A percentile compares a stretch with the other conserved stretches of the same genome.
These are phyloP conservation scores for Nemotelus pantherinus DNA, from an alignment of 2,888 invertebrate genomes.

Conservation along the genomic window DNA sequence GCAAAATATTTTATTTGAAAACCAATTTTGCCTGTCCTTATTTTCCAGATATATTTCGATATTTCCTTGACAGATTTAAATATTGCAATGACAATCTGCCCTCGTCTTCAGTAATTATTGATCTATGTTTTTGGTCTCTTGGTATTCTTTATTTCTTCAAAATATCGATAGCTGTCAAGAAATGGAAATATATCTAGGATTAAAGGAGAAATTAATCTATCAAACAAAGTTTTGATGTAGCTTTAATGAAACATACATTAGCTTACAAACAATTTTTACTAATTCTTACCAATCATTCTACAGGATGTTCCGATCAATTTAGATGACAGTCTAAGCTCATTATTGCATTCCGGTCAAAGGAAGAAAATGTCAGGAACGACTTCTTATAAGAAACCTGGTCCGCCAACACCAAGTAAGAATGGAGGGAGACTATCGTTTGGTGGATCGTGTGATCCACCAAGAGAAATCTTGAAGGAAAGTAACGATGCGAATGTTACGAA, in stretches of 20 bases:
- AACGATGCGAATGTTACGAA: constrained; percentile 57
- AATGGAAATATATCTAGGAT: too few species aligned
- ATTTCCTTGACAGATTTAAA: background rate
- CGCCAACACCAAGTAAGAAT: constrained; percentile 87
- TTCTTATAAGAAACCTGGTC: constrained; percentile 85
- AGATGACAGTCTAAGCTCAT: constrained; percentile 62
- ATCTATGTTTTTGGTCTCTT: too few species aligned
- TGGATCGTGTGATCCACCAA: constrained; percentile 67
- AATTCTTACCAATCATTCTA: constrained; percentile 3
- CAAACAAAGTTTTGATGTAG: too few species aligned
- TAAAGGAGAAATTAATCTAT: too few species aligned
- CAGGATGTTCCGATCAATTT: constrained; percentile 58
- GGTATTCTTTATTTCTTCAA: too few species aligned
- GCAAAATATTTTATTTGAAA: too few species aligned
- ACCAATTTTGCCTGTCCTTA: background rate
- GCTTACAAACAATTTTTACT: background rate
- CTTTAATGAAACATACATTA: too few species aligned
- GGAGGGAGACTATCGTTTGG: constrained; percentile 76
- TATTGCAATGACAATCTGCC: too few species aligned
- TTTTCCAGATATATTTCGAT: background rate
- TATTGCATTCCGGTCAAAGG: constrained; percentile 64
- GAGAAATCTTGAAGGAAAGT: constrained; percentile 70
- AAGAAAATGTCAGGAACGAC: constrained; percentile 71
- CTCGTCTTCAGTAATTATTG: too few species aligned
- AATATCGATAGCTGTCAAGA: too few species aligned